Conservation (phyloP, 2,113 vertebrate genomes). For the Heliornis fulica region DNA sequence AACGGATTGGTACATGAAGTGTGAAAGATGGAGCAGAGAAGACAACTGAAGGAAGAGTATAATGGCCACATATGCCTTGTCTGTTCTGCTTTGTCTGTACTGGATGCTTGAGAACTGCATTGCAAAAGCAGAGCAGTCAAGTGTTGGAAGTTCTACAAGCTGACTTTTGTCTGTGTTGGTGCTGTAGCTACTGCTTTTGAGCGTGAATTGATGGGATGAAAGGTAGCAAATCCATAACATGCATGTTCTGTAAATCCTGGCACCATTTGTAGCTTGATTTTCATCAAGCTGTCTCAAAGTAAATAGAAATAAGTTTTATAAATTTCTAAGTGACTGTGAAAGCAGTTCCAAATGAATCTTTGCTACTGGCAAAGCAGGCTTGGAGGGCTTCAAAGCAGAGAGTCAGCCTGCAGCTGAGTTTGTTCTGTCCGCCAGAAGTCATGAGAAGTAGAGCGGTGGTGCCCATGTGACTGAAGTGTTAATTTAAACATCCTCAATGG, state of each 20-base stretch:
- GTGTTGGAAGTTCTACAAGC: neutral
- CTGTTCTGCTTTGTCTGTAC: rapidly evolving
- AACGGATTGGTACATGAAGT: neutral
- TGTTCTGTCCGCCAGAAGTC: neutral
- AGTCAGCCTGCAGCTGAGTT: neutral
- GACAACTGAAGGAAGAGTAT: neutral
- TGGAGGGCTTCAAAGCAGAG: neutral
- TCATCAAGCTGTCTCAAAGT: neutral
- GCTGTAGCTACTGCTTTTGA: neutral
- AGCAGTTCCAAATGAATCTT: neutral
- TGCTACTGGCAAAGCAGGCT: neutral
- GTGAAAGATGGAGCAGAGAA: constrained; percentile 14
- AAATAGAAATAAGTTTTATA: neutral
- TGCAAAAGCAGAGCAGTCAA: neutral
- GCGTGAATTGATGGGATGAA: neutral
- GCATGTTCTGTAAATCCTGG: neutral
- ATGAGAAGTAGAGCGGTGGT: neutral
- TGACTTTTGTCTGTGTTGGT: neutral
- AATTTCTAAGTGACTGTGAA: neutral
- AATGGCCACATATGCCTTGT: neutral
- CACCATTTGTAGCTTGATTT: neutral
- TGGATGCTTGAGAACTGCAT: neutral
- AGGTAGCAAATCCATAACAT: neutral
- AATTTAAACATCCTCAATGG: neutral
- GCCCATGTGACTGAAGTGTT: neutral